Conservation (phyloP, 2,113 vertebrate species). For the Casuarius casuarius region DNA sequence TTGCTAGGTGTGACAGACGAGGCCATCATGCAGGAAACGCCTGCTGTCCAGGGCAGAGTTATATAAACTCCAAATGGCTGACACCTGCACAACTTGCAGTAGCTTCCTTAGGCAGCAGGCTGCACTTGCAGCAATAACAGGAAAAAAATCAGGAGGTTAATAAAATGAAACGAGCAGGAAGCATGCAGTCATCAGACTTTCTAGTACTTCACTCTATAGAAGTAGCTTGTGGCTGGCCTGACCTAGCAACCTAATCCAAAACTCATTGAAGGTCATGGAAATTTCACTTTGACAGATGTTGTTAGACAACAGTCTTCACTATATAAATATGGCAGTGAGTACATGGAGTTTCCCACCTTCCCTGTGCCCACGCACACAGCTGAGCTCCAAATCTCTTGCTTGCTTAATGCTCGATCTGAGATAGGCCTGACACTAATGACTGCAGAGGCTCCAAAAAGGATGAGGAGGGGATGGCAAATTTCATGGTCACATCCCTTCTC, state of each 20-base stretch:
- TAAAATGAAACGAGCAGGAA: conserved; percentile 44
- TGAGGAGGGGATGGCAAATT: neutral
- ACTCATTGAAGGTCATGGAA: conserved; percentile 37
- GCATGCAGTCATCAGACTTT: conserved; percentile 55
- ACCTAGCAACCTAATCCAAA: conserved; percentile 56
- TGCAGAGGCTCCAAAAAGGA: neutral
- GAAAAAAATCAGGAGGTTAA: conserved; percentile 60
- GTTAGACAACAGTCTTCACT: neutral
- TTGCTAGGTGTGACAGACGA: neutral
- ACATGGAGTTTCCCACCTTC: neutral
- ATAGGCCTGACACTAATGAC: neutral
- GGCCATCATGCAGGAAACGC: conserved; percentile 2
- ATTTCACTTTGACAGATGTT: neutral
- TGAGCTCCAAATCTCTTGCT: neutral
- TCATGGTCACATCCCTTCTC: neutral
- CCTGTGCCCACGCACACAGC: no score
- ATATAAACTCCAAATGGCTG: neutral
- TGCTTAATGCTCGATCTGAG: neutral
- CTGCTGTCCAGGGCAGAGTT: neutral
- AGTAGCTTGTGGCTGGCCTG: conserved; percentile 3
- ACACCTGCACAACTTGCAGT: neutral
- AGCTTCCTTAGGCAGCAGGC: neutral
- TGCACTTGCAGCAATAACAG: neutral
- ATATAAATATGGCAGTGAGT: neutral
- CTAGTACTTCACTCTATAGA: conserved; percentile 42